Evolutionary conservation across 2,797 vertebrate genomes (phyloP), one percentile per base, ranked within the genome.

Genomic region (Urocyon cinereoargenteus): DNA sequence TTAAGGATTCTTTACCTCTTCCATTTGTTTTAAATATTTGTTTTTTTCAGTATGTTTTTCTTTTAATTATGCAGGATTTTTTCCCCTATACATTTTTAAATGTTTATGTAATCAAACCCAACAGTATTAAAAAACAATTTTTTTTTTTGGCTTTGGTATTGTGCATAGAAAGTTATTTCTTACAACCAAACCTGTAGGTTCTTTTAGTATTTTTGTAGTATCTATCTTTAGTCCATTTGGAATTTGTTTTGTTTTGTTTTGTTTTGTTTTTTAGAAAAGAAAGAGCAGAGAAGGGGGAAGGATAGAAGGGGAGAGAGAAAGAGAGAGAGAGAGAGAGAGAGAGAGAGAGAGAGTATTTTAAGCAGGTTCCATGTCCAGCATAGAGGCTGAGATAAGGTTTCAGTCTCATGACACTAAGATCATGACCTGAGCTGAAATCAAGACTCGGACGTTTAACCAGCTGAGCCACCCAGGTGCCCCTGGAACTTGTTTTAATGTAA

Each of bases 401-500:
- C 1, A 9, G 21, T 68, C 18, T 68, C 66, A 34, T 68, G n/a
- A n/a, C n/a, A 9, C 66, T 68, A 18, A 68, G 66, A 68, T 68
- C 66, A 34, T 68, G 18, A 68, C n/a, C 16, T 34, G 66, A 21
- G n/a, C n/a, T 2, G 9, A 68, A 34, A 68, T 68, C n/a, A 68
- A 34, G 66, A 68, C 16, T 21, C 4, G 4, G n/a, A 68, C 16
- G n/a, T n/a, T 68, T 68, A 68, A 68, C 66, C 19, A 18, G 34
- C 2, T 2, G 66, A 68, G 66, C 66, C 66, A 68, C 18, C 66
- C 66, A 21, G n/a, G 18, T 4, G 18, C 66, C 19, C n/a, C 22
- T 45, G 13, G 70, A 91, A 95, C 93, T 90, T 86, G n/a, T 89
- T 94, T 86, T 87, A 22, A 70, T 86, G 6, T 96, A 62, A 88